Conservation (phyloP, 2,888 invertebrate genomes). For the Patella caerulea region DNA sequence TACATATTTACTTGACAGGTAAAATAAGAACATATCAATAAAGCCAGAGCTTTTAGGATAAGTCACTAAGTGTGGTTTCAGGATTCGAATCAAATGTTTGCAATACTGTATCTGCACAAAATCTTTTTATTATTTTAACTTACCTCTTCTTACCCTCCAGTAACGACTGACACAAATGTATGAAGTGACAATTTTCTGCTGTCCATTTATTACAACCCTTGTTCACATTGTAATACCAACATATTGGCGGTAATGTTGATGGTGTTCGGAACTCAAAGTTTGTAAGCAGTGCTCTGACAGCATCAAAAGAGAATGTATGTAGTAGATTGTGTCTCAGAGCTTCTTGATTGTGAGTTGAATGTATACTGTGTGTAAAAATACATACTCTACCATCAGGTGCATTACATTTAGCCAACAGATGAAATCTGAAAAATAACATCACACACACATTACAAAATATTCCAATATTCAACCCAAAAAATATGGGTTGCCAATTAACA, state of each 20-base stretch:
- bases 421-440: not conserved
- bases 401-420: not conserved
- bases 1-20: too few species aligned
- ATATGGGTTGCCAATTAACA: too few species aligned
- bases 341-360: not conserved
- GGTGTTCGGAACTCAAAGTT: not conserved
- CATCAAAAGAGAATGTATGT: not conserved
- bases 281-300: not conserved
- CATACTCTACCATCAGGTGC: not conserved
- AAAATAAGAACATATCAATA: too few species aligned
- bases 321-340: not conserved
- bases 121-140: too few species aligned
- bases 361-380: not conserved
- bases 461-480: too few species aligned
- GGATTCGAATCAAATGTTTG: too few species aligned
- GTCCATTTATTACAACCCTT: not conserved
- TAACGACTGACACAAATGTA: not conserved
- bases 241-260: not conserved
- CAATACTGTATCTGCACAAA: too few species aligned
- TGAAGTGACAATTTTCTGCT: not conserved
- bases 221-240: not conserved
- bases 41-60: too few species aligned
- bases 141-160: not conserved
- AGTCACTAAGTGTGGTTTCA: too few species aligned
- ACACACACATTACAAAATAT: too few species aligned